Evolutionary conservation across 1,140 invertebrate genomes (phyloP), one percentile per base, ranked within the genome.

Genomic region (Bombus sibiricus): DNA sequence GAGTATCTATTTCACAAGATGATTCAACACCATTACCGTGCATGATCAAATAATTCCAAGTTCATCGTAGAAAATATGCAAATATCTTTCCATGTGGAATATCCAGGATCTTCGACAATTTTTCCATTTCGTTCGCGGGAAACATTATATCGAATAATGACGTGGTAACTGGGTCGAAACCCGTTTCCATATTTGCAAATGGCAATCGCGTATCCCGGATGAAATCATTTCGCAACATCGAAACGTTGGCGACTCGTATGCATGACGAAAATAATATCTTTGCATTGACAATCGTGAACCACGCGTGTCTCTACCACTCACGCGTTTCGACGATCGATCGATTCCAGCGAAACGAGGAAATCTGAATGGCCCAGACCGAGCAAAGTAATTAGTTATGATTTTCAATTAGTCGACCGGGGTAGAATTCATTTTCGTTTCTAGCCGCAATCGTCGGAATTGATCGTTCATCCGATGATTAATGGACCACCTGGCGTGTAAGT

Each of bases 231-330:
- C n/a, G 62, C 32, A 43, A 66, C 66, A 28, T 66, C 5, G 76
- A 43, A 66, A 68, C 57, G 47, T n/a, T 34, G 32, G 25, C 59
- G 76, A 39, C 37, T 62, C 59, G 62, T 62, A 37, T 41, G 57
- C 41, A 76, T 32, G 32, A 76, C 34, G 25, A 76, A 28, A 76
- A 76, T 76, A 76, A 76, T 76, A 76, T 76, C 47, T n/a, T n/a
- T 9, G 13, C 2, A 22, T 37, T 9, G 74, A 37, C 34, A 8
- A 57, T 76, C 74, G 74, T 25, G 9, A n/a, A 39, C 3, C 68
- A 28, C 34, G 32, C 25, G 68, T 69, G 34, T 69, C 68, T 25
- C 34, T 13, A 22, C 22, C 18, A 2, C 6, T 39, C 74, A 15
- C 32, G 75, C 8, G 34, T 39, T 39, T 57, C 53, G 10, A 39